Conservation (phyloP, 1,140 invertebrate species). For the Papilio aristodemus region DNA sequence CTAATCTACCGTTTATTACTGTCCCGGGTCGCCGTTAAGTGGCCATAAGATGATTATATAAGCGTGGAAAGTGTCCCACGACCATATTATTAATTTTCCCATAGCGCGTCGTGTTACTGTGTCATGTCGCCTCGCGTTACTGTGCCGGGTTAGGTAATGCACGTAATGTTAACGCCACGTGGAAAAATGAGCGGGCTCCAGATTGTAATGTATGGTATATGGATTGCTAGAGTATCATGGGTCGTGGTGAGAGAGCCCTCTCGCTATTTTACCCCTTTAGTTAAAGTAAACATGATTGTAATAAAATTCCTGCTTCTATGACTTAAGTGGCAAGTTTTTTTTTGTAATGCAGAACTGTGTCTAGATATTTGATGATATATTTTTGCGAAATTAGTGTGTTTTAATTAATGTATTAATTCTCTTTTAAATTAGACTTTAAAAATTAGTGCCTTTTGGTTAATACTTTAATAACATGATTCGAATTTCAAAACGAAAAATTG, state of each 20-base stretch:
- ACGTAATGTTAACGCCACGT: neutral
- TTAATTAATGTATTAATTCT: too few species aligned
- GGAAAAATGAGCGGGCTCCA: neutral
- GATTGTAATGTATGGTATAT: neutral
- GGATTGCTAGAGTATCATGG: neutral
- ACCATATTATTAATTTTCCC: slow-evolving; percentile 32
- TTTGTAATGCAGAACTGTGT: too few species aligned
- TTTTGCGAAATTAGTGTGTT: too few species aligned
- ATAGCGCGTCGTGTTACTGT: slow-evolving; percentile 29
- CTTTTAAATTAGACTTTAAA: too few species aligned
- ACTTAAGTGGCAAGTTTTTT: too few species aligned
- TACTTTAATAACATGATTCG: too few species aligned
- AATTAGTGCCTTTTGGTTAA: too few species aligned
- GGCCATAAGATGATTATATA: slow-evolving; percentile 20
- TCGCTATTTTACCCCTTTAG: neutral
- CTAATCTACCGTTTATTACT: slow-evolving; percentile 26
- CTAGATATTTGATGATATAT: too few species aligned
- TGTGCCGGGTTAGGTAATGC: slow-evolving; percentile 12
- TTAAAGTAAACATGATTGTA: neutral
- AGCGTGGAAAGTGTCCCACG: slow-evolving; percentile 32
- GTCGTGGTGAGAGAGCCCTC: neutral
- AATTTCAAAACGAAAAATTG: too few species aligned
- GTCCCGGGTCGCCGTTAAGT: slow-evolving; percentile 4
- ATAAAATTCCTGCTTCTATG: neutral
- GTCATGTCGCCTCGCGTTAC: slow-evolving; percentile 20